Conservation (phyloP, 2,888 invertebrate species). For the Aquatica leii region DNA sequence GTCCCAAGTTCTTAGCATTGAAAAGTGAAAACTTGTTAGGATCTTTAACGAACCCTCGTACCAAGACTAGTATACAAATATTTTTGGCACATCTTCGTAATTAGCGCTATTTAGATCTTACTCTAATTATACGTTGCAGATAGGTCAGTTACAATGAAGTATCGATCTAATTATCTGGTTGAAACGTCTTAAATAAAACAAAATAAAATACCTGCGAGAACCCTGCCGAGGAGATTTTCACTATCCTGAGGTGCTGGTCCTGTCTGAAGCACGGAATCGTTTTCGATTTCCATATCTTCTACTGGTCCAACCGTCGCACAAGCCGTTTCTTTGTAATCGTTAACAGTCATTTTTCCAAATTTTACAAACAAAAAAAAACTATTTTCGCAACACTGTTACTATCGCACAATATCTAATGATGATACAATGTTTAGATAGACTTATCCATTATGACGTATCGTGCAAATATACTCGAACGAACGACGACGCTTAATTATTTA, state of each 20-base stretch:
- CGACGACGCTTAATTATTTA: conserved; percentile 19
- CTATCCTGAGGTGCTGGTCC: conserved; percentile 48
- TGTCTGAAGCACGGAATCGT: conserved; percentile 38
- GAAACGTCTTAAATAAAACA: not conserved
- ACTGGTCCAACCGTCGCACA: conserved; percentile 59
- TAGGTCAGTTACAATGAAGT: conserved; percentile 28
- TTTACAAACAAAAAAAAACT: conserved; percentile 1
- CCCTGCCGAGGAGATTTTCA: conserved; percentile 67
- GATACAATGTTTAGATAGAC: no score
- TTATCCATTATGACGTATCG: no score
- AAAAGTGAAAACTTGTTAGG: conserved; percentile 51
- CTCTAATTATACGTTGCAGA: conserved; percentile 13
- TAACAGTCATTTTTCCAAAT: conserved; percentile 63
- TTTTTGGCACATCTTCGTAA: conserved; percentile 30
- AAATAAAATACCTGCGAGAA: conserved; percentile 63
- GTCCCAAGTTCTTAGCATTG: conserved; percentile 31
- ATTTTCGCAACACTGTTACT: not conserved
- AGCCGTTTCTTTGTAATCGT: conserved; percentile 65
- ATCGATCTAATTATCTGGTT: not conserved
- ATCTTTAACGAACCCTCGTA: conserved; percentile 32
- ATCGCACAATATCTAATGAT: conserved; percentile 1
- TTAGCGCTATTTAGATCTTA: conserved; percentile 21
- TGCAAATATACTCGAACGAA: not conserved
- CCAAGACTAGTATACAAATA: conserved; percentile 25
- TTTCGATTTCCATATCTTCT: conserved; percentile 58